Conservation (phyloP, 2,888 invertebrate genomes). For the Ceratothoa steindachneri region DNA sequence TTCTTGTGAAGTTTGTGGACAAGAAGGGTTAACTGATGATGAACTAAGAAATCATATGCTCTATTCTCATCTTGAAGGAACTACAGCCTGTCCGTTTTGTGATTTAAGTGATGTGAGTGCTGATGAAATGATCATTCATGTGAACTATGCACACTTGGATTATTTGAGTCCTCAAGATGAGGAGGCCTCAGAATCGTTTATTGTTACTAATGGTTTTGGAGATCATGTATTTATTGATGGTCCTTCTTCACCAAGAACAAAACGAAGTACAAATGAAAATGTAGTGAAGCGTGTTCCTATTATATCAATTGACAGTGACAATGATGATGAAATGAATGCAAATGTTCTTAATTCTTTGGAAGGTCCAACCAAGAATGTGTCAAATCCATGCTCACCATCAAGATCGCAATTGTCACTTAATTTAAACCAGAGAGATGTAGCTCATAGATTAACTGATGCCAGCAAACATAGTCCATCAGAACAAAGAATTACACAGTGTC, state of each 20-base stretch:
- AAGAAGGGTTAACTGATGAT: constrained; percentile 65
- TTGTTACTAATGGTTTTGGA: constrained; percentile 36
- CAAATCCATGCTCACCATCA: constrained; percentile 57
- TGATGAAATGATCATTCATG: constrained; percentile 71
- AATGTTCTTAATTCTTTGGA: constrained; percentile 25
- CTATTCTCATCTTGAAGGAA: constrained; percentile 71
- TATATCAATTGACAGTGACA: constrained; percentile 62
- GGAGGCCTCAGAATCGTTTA: constrained; percentile 53
- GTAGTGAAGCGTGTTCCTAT: constrained; percentile 23
- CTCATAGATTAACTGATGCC: constrained; percentile 1
- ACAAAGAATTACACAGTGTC: constrained; percentile 59
- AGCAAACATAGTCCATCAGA: constrained; percentile 13
- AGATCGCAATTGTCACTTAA: constrained; percentile 63
- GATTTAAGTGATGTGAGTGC: constrained; percentile 69
- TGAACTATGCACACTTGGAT: constrained; percentile 78
- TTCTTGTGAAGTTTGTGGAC: constrained; percentile 80
- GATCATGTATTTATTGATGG: constrained; percentile 21
- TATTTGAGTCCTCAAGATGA: constrained; percentile 75
- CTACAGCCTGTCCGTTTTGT: constrained; percentile 76
- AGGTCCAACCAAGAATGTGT: constrained; percentile 54
- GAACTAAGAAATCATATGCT: constrained; percentile 69
- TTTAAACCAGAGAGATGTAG: constrained; percentile 51
- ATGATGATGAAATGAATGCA: constrained; percentile 53
- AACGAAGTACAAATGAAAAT: not conserved
- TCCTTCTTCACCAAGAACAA: not conserved